Conservation (phyloP, 2,888 invertebrate species). For the Drosophila imparisetae region DNA sequence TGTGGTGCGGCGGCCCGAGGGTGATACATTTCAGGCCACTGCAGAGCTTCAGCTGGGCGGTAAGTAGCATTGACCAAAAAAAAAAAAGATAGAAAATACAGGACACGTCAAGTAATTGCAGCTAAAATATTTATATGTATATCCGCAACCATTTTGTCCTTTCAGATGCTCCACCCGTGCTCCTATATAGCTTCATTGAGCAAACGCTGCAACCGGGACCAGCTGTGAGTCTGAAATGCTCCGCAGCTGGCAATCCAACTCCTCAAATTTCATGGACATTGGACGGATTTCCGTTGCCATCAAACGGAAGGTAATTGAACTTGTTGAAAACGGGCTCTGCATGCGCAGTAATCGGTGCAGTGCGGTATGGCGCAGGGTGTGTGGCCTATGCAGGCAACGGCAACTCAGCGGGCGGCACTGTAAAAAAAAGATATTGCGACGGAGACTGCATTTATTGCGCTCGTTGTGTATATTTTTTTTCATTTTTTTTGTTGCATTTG, state of each 20-base stretch:
- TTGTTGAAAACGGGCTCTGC: constrained; percentile 71
- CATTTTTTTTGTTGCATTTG: constrained; percentile 56
- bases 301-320: constrained; percentile 85
- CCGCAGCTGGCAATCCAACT: constrained; percentile 91
- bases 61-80: constrained; percentile 82
- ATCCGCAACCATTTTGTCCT: constrained; percentile 47
- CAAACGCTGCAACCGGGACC: constrained; percentile 92
- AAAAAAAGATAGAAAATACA: constrained; percentile 4
- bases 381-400: constrained; percentile 13
- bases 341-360: background rate
- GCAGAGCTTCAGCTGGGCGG: constrained; percentile 90
- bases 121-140: constrained; percentile 68
- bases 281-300: constrained; percentile 90
- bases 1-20: constrained; percentile 89
- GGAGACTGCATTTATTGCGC: constrained; percentile 76
- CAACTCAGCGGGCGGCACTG: constrained; percentile 64
- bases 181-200: constrained; percentile 91
- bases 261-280: constrained; percentile 92
- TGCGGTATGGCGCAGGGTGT: background rate
- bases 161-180: constrained; percentile 90
- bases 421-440: constrained; percentile 47
- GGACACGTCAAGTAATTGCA: constrained; percentile 47
- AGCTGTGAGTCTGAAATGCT: constrained; percentile 91
- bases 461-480: constrained; percentile 50
- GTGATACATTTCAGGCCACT: constrained; percentile 91